phyloP scores from a whole-genome alignment of 1,140 invertebrate genomes.

The Aleiodes sp. region DNA sequence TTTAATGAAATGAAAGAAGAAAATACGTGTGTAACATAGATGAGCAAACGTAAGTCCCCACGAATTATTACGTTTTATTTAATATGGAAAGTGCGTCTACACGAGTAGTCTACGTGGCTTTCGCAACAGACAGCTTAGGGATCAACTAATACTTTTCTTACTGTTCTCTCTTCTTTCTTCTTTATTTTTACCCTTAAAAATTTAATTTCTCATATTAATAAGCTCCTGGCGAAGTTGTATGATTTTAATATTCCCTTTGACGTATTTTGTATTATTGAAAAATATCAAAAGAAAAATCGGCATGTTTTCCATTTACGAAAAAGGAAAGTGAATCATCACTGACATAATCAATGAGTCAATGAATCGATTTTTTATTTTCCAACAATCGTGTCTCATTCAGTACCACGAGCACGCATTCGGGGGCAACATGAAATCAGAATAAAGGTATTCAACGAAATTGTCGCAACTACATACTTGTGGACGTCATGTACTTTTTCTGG shows the following conservation, averaged over 20 bases:
- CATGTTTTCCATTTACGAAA: too few species aligned
- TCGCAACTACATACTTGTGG: conserved; percentile 6
- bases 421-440: conserved; percentile 29
- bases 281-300: too few species aligned
- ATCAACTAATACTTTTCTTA: background rate
- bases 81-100: conserved; percentile 43
- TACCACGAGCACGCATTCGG: background rate
- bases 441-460: conserved; percentile 3
- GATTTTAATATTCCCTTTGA: too few species aligned
- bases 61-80: conserved; percentile 41
- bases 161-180: background rate
- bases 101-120: conserved; percentile 31
- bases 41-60: conserved; percentile 14
- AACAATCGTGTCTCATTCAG: conserved; percentile 5
- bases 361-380: background rate
- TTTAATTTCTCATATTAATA: too few species aligned
- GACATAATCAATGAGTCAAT: conserved; percentile 2
- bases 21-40: conserved; percentile 20
- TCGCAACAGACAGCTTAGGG: conserved; percentile 40
- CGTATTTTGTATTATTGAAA: too few species aligned
- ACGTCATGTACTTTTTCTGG: background rate
- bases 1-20: conserved; percentile 26
- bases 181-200: background rate
- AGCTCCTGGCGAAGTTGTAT: too few species aligned
- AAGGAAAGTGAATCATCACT: background rate